These are phyloP conservation scores for Enteromius anoplus DNA, from an alignment of 2,797 vertebrate species.

Conservation along the genomic window DNA sequence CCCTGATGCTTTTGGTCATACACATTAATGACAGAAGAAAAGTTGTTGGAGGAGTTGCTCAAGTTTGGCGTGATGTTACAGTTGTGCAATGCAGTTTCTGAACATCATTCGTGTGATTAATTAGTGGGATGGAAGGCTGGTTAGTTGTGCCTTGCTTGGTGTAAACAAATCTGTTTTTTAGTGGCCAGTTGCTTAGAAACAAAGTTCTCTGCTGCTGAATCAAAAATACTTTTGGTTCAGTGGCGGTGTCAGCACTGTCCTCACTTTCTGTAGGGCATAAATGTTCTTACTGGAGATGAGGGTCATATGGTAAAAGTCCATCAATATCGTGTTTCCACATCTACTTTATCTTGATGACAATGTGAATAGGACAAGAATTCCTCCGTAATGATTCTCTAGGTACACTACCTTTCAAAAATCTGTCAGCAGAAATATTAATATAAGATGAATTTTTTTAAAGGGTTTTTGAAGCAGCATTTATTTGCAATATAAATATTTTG, in stretches of 20 bases:
- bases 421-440: neutral
- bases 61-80: constrained; percentile 14
- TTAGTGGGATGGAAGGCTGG: constrained; percentile 16
- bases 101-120: constrained; percentile 25
- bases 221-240: constrained; percentile 3
- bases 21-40: neutral
- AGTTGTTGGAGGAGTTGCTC: constrained; percentile 1
- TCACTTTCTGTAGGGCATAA: neutral
- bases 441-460: no score
- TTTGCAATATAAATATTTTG: neutral
- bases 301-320: neutral
- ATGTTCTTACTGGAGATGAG: constrained; percentile 7
- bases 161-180: constrained; percentile 26
- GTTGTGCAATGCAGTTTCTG: constrained; percentile 31
- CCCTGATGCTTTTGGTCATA: neutral
- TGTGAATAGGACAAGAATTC: neutral
- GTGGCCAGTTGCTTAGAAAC: constrained; percentile 20
- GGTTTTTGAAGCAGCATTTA: neutral
- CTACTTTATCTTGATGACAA: neutral
- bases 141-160: constrained; percentile 16
- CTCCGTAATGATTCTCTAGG: neutral
- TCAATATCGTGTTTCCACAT: neutral
- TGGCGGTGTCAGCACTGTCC: neutral
- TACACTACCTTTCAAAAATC: neutral
- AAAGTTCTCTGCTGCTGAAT: constrained; percentile 12